A percentile compares a stretch with the other conserved stretches of the same genome.
phyloP scores from a whole-genome alignment of 2,888 invertebrate species.

The Eristalis pertinax region DNA sequence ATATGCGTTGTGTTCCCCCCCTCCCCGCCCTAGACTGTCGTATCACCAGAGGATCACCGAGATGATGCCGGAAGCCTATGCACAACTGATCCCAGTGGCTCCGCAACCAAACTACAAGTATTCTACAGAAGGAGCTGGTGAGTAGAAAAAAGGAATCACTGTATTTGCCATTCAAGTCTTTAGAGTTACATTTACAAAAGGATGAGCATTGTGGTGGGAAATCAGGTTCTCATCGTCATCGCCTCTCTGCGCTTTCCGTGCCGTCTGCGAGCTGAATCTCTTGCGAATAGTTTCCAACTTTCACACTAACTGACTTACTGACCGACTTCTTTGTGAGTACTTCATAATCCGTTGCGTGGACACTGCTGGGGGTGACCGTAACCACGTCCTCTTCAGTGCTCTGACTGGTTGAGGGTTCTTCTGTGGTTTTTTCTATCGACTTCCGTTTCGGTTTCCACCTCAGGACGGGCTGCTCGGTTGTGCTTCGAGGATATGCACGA shows the following conservation, averaged over 20 bases:
- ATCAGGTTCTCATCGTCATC: too few relatives aligned
- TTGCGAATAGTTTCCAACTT: conserved; percentile 81
- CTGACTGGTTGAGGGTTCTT: conserved; percentile 15
- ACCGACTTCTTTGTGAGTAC: conserved; percentile 82
- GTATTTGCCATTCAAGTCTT: conserved; percentile 7
- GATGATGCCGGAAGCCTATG: conserved; percentile 94
- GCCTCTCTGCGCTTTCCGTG: too few relatives aligned
- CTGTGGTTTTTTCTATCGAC: conserved; percentile 42
- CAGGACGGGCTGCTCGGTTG: conserved; percentile 77
- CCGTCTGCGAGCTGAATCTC: conserved; percentile 76
- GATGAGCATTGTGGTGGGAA: too few relatives aligned
- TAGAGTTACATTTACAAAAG: background rate
- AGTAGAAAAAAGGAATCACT: conserved; percentile 77
- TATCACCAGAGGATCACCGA: conserved; percentile 97
- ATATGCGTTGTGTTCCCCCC: background rate
- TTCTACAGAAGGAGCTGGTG: conserved; percentile 93
- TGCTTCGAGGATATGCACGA: conserved; percentile 64
- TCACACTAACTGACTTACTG: conserved; percentile 83
- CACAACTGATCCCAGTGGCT: conserved; percentile 90
- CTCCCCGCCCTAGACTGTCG: conserved; percentile 86
- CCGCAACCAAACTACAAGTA: conserved; percentile 96
- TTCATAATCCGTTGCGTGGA: conserved; percentile 72
- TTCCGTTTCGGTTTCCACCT: conserved; percentile 80
- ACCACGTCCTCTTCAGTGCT: conserved; percentile 73
- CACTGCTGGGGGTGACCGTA: conserved; percentile 64